Evolutionary conservation across 1,140 invertebrate species (phyloP), one percentile per base, ranked within the genome.

Genomic region (Drosophila burlai): DNA sequence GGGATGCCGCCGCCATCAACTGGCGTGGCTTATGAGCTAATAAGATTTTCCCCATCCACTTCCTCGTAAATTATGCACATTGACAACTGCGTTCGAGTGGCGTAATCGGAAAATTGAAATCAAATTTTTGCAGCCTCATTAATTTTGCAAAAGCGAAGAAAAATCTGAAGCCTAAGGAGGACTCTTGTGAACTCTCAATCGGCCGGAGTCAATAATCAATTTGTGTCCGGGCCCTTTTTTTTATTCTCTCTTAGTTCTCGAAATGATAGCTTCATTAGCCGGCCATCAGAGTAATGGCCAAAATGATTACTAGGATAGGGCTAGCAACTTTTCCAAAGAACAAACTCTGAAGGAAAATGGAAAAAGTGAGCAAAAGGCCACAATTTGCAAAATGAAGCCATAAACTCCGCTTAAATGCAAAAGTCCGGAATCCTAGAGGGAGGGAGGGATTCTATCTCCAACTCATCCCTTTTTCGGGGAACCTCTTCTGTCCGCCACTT

Each of bases 61-160:
- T 21, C 29, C 59, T 59, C 59, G 45, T 87, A 74, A 84, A 87
- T 84, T 81, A 87, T 89, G 81, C 84, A 90, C 77, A 79, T 72
- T 79, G 83, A 76, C 84, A 67, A 80, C 58, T 76, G 47, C 46
- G 62, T 64, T 76, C 45, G 45, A 52, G 67, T 66, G 61, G 62
- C 57, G 77, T 76, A 81, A 89, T 89, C 84, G 80, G 50, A 55
- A 90, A 89, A 84, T 81, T 89, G 84, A 84, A 89, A 89, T 89
- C 84, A 75, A 59, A 90, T 89, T 84, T 81, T 81, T 89, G 81
- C 85, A 66, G 86, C 59, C 85, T 90, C 84, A 89, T 89, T 89
- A 84, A 81, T 78, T 84, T 67, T 81, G 50, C 45, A 64, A 54
- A 59, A 54, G 26, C 24, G 16, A 40, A 21, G 38, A 63, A 45